Conservation (phyloP, 1,140 invertebrate species). For the Pristionchus pacificus region DNA sequence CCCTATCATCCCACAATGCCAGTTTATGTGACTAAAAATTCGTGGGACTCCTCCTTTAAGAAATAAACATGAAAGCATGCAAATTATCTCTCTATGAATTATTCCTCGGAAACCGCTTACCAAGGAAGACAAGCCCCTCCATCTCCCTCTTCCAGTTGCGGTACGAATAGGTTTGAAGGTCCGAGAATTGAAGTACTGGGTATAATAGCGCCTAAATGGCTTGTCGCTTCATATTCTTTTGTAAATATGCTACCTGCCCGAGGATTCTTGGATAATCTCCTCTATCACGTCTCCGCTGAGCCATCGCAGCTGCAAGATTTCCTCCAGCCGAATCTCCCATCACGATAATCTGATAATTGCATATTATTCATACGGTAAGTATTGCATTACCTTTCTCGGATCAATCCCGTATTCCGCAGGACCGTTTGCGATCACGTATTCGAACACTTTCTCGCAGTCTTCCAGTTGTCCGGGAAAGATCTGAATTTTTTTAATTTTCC, state of each 20-base stretch:
- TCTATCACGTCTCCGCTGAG: conserved; percentile 23
- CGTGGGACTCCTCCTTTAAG: no score
- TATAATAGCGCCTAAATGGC: conserved; percentile 36
- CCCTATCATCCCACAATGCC: no score
- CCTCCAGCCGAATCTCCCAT: conserved; percentile 40
- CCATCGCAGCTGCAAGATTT: conserved; percentile 31
- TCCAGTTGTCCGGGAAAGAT: conserved; percentile 44
- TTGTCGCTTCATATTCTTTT: neutral
- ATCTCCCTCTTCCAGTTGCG: conserved; percentile 26
- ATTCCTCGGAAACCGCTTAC: neutral
- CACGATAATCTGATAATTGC: conserved; percentile 26
- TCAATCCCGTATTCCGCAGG: conserved; percentile 14
- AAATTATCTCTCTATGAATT: no score
- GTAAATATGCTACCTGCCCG: neutral
- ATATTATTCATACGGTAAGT: no score
- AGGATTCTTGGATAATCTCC: conserved; percentile 11
- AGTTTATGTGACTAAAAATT: no score
- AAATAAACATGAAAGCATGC: no score
- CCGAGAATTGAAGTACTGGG: conserved; percentile 32
- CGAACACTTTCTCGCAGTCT: conserved; percentile 41
- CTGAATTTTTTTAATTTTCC: conserved; percentile 3
- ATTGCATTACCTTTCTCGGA: conserved; percentile 11
- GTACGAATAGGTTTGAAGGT: conserved; percentile 33
- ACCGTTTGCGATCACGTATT: conserved; percentile 15
- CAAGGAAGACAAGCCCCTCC: conserved; percentile 30